Base-by-base conservation (phyloP, 2,797 vertebrate species). In the Antrozous pallidus region DNA sequence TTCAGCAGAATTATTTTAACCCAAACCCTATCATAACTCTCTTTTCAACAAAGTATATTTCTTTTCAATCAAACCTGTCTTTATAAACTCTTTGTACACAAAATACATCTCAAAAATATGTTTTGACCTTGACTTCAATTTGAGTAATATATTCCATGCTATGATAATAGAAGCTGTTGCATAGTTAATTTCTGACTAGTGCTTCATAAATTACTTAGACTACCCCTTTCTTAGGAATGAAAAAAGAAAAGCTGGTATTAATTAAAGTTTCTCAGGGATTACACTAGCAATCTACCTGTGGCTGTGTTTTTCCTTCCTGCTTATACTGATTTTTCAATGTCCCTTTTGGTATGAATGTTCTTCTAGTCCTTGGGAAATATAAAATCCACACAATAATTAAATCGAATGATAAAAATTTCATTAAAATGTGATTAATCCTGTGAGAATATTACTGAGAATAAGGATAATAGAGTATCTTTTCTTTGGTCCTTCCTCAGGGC, bases 191-290 rank as follows among this genome's bases (percentile, higher is more conserved):
- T 84, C 95, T 63, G 1, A 36, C 65, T 92, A 90, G 92, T 95
- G 93, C 90, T 97, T 97, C 94, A 97, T 97, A 97, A 98, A 97
- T 97, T 97, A 85, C 78, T 96, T 97, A 91, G 91, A 96, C 86
- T 94, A 82, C 73, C 20, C 95, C 90, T 97, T 97, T 94, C 63
- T 78, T 94, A 91, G 74, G 71, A 88, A 2, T 85, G 69, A 28
- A 61, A 61, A 61, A 89, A 97, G 97, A 89, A 97, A 97, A 94
- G 78, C 61, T 90, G 88, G 86, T 0, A 0, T 84, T 73, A 90
- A 94, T 95, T 96, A 96, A 94, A 96, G 81, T 90, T 96, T 95
- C 96, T 97, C 92, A 90, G 94, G 97, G 88, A 95, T 97, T 97
- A 95, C 84, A 94, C 94, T 86, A 97, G 77, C 61, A 63, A 65